Evolutionary conservation across 2,888 invertebrate species (phyloP).

Genomic region (Celastrina argiolus): DNA sequence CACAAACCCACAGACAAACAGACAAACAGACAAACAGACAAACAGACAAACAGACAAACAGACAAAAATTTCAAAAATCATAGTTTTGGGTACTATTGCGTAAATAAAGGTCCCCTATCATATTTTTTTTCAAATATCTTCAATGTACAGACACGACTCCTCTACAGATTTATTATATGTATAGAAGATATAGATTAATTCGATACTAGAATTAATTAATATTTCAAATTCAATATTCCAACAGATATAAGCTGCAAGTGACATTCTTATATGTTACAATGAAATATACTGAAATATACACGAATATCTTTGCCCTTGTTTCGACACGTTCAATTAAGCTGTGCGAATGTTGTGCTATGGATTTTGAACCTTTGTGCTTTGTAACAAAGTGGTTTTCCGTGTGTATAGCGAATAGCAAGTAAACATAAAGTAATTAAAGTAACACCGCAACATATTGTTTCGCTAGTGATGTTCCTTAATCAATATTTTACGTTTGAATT

Average conservation of each 20-base stretch:
- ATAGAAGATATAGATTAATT: too few species aligned
- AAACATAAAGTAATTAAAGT: conserved; percentile 22
- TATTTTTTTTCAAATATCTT: too few species aligned
- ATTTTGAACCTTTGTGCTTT: conserved; percentile 24
- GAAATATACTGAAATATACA: conserved; percentile 22
- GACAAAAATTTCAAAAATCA: too few species aligned
- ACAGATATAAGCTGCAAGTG: neutral
- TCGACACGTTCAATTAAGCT: conserved; percentile 29
- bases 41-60: too few species aligned
- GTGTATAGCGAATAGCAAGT: conserved; percentile 11
- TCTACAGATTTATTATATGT: too few species aligned
- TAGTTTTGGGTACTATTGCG: too few species aligned
- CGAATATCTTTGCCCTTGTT: conserved; percentile 20
- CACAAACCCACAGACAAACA: too few species aligned
- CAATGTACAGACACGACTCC: too few species aligned
- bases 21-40: too few species aligned
- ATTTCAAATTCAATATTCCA: neutral
- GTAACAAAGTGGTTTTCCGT: conserved; percentile 18
- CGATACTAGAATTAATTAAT: neutral
- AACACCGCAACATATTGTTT: conserved; percentile 20
- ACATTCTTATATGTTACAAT: conserved; percentile 19
- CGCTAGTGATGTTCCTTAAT: conserved; percentile 2
- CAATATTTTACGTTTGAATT: too few species aligned
- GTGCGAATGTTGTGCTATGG: conserved; percentile 22
- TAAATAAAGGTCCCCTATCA: too few species aligned